Conservation (phyloP, 1,140 invertebrate genomes). For the Dermatophagoides farinae region DNA sequence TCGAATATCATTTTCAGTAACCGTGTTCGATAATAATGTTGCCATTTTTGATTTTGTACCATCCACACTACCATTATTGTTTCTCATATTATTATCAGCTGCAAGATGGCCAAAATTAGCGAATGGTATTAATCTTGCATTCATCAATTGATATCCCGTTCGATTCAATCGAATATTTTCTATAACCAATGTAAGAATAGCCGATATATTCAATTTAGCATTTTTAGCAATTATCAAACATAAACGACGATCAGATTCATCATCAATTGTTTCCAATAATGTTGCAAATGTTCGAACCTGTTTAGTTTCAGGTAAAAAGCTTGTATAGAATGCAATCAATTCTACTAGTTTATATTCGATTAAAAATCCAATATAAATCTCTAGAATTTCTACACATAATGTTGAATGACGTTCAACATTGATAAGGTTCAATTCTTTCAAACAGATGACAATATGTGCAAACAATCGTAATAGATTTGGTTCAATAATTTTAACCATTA, state of each 20-base stretch:
- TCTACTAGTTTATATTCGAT: constrained; percentile 49
- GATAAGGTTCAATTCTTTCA: constrained; percentile 49
- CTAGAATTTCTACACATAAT: constrained; percentile 46
- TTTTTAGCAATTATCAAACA: constrained; percentile 43
- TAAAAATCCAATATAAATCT: constrained; percentile 43
- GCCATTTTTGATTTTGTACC: neutral
- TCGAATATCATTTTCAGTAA: constrained; percentile 35
- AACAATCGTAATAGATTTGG: constrained; percentile 40
- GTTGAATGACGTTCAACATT: constrained; percentile 21
- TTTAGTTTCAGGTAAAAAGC: constrained; percentile 41
- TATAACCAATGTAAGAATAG: constrained; percentile 59
- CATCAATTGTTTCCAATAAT: constrained; percentile 47
- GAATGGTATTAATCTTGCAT: neutral
- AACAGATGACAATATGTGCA: constrained; percentile 61
- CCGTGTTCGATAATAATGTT: neutral
- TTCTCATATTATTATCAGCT: neutral
- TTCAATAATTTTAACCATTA: constrained; percentile 15
- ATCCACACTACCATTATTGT: neutral
- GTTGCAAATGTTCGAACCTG: constrained; percentile 56
- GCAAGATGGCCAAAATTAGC: neutral
- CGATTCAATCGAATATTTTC: constrained; percentile 38
- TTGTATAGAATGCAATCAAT: constrained; percentile 60
- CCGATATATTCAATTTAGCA: constrained; percentile 55
- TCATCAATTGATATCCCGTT: neutral
- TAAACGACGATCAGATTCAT: constrained; percentile 31